These are phyloP conservation scores for Dermatophagoides farinae DNA, from an alignment of 1,140 invertebrate species.

Conservation along the genomic window DNA sequence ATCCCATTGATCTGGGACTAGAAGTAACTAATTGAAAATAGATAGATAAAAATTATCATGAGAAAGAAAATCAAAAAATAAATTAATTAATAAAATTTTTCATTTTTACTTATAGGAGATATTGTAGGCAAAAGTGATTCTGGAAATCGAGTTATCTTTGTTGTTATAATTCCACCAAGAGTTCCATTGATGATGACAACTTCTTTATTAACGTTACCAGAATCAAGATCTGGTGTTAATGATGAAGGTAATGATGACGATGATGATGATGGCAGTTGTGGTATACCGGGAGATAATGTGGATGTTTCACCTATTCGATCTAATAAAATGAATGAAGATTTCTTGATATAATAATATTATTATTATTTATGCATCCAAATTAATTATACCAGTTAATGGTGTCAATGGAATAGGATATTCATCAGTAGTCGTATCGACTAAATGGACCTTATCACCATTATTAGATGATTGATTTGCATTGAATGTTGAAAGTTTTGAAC, in stretches of 20 bases:
- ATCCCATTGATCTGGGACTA: no score
- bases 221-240: not conserved
- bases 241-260: not conserved
- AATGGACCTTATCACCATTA: not conserved
- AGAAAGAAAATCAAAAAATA: not conserved
- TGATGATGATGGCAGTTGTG: not conserved
- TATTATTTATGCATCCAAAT: not conserved
- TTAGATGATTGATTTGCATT: not conserved
- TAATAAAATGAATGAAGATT: not conserved
- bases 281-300: not conserved
- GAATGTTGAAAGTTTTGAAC: slow-evolving; percentile 17
- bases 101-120: not conserved
- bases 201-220: not conserved
- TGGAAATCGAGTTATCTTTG: slow-evolving; percentile 9
- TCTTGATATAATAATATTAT: not conserved
- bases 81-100: not conserved
- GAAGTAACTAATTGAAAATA: not conserved
- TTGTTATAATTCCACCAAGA: slow-evolving; percentile 5
- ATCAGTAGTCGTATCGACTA: not conserved
- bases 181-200: slow-evolving; percentile 3
- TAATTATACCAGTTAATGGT: no score
- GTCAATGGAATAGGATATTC: not conserved
- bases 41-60: not conserved
- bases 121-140: slow-evolving; percentile 6
- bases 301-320: not conserved